Evolutionary conservation across 2,888 invertebrate genomes (phyloP), one percentile per base, ranked within the genome.

Genomic region (Oscheius sp.): DNA sequence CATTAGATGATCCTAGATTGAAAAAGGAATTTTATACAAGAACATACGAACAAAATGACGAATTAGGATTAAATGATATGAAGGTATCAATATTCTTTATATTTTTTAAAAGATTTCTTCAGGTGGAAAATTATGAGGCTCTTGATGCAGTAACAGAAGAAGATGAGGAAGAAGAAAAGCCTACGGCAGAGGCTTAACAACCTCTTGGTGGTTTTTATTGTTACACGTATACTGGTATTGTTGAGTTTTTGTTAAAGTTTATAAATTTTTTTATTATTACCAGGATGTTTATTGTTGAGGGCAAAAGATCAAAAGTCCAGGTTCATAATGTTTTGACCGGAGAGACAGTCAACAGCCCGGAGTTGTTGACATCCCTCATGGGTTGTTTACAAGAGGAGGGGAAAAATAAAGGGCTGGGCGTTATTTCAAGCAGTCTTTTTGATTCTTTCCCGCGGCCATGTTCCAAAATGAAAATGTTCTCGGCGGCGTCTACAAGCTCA

Each of bases 41-140:
- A 61, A 92, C 91, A 0, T 93, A 91, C 86, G 95, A 97, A 9
- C 96, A 99, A 88, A 95, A 99, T 88, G 99, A 99, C 73, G 94
- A 95, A 69, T 91, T 99, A 1, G 99, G 99, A 0, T 89, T 98
- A 25, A 96, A 95, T 88, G 96, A 98, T 89, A 96, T 98, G 92
- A 95, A 94, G 89, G 94, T 94, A 68, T 12, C 16, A 58, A 9
- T 23, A 5, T 16, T 25, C 56, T 56, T 13, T 6, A 3, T 25
- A 5, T 23, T 21, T 56, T 16, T 23, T 16, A 3, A 23, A 25
- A 23, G 16, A 23, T 23, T 21, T 23, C 21, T 56, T 13, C 45
- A 29, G 18, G 61, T 64, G 0, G 96, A 96, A 85, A 92, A 93
- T 85, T 96, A 96, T 88, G 80, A 76, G 23, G 80, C 80, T 52